Evolutionary conservation across 64 coral and sea anemone genomes (phyloP).

Genomic region (Stichodactyla helianthus): DNA sequence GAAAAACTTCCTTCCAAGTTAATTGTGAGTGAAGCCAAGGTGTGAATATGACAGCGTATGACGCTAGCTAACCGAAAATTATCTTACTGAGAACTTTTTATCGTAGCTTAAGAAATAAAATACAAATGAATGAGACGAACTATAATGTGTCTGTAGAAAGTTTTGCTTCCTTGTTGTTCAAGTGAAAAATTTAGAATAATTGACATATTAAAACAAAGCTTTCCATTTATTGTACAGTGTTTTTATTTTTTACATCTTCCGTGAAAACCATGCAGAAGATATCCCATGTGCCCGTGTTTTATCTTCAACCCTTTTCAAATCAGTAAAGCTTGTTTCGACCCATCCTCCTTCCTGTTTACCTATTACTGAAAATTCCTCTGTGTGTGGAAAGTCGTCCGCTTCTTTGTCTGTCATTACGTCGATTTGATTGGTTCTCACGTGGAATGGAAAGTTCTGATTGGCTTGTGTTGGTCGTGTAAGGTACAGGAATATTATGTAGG

Average conservation of each 20-base stretch:
- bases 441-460: constrained; percentile 60
- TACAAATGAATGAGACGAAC: no score
- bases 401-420: not conserved
- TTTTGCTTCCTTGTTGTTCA: no score
- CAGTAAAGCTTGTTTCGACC: constrained; percentile 27
- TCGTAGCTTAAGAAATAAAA: no score
- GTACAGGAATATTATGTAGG: constrained; percentile 37
- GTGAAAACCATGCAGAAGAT: not conserved
- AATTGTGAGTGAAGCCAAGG: no score
- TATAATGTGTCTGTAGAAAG: no score
- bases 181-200: no score
- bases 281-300: not conserved
- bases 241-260: not conserved
- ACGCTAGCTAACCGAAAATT: no score
- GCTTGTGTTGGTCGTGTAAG: constrained; percentile 44
- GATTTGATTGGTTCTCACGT: constrained; percentile 33
- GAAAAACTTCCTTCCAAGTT: no score
- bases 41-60: no score
- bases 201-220: no score
- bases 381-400: constrained; percentile 33
- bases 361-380: constrained; percentile 23
- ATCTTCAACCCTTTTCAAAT: constrained; percentile 16
- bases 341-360: constrained; percentile 13
- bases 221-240: no score
- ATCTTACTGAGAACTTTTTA: no score